phyloP scores from a whole-genome alignment of 2,888 invertebrate genomes.

The Ormia ochracea region DNA sequence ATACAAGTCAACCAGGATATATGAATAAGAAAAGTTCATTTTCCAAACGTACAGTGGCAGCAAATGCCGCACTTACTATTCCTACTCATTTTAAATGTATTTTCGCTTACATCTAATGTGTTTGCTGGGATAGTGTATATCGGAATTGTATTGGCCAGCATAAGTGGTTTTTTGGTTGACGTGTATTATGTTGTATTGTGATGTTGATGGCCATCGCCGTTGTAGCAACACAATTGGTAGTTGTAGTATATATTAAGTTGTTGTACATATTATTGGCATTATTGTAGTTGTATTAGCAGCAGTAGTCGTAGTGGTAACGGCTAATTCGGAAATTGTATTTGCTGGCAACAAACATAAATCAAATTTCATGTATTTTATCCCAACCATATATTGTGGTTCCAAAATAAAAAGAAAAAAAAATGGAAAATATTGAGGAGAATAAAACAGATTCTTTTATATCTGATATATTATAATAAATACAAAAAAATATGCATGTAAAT shows the following conservation, averaged over 20 bases:
- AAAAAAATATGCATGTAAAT: constrained; percentile 4
- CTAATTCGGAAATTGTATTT: constrained; percentile 63
- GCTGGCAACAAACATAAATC: constrained; percentile 60
- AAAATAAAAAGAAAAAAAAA: constrained; percentile 5
- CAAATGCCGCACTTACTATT: too few relatives aligned
- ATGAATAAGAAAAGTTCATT: too few relatives aligned
- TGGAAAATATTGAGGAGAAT: background rate
- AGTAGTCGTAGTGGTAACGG: constrained; percentile 45
- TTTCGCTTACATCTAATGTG: background rate
- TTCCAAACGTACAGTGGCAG: too few relatives aligned
- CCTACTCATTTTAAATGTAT: background rate
- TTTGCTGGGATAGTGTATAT: background rate
- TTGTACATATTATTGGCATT: constrained; percentile 27
- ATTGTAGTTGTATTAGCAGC: constrained; percentile 15
- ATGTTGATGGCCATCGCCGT: constrained; percentile 53
- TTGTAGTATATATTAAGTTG: background rate
- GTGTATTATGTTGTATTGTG: constrained; percentile 40
- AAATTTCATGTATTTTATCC: constrained; percentile 57
- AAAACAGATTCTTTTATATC: constrained; percentile 13
- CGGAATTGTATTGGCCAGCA: constrained; percentile 36
- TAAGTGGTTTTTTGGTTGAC: constrained; percentile 49
- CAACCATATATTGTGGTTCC: constrained; percentile 48
- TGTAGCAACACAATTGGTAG: constrained; percentile 26
- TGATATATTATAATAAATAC: constrained; percentile 29
- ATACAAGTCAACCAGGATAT: too few relatives aligned